Evolutionary conservation across 2,888 invertebrate species (phyloP).

Genomic region (Agonum fuliginosum): DNA sequence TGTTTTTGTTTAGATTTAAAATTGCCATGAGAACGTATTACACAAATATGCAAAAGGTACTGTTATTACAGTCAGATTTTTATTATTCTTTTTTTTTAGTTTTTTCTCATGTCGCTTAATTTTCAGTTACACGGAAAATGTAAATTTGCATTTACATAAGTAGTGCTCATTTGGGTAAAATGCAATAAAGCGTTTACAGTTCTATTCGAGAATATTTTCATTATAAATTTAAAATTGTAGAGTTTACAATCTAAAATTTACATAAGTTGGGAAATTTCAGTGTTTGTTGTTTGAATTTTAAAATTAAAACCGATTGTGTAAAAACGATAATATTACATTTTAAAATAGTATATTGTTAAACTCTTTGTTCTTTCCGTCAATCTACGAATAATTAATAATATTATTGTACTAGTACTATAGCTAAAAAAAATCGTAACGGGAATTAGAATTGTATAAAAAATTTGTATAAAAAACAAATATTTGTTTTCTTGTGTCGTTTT

Average conservation of each 20-base stretch:
- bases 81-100: neutral
- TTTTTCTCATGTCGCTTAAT: conserved; percentile 19
- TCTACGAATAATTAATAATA: no score
- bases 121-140: conserved; percentile 30
- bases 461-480: no score
- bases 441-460: no score
- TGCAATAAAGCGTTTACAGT: neutral
- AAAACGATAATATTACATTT: no score
- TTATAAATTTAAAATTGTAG: conserved; percentile 18
- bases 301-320: no score
- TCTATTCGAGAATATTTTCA: conserved; percentile 1
- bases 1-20: neutral
- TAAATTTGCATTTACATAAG: conserved; percentile 22
- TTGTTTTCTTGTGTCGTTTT: no score
- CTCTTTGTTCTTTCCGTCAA: no score
- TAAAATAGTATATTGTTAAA: no score
- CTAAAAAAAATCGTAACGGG: no score
- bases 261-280: no score
- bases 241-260: conserved; percentile 10
- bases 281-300: no score
- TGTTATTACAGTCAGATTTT: neutral
- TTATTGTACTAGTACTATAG: no score
- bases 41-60: conserved; percentile 3
- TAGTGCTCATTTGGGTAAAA: conserved; percentile 12
- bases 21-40: neutral